These are phyloP conservation scores for Protomyctophum bolini DNA, from an alignment of 2,113 vertebrate genomes.

Conservation along the genomic window DNA sequence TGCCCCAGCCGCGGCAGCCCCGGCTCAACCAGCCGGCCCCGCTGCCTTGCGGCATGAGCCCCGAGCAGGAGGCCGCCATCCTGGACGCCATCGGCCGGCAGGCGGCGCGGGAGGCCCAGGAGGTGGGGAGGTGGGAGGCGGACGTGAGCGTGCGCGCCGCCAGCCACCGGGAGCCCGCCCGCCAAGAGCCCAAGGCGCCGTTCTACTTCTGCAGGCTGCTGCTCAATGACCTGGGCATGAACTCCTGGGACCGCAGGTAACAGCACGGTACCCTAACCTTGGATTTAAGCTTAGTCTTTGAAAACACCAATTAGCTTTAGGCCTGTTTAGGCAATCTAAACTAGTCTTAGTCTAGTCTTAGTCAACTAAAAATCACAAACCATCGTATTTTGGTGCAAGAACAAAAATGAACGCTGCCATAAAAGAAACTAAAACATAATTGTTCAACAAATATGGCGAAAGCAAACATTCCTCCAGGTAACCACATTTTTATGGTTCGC, in stretches of 20 bases:
- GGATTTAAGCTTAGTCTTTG: too few relatives aligned
- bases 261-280: too few relatives aligned
- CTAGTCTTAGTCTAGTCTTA: too few relatives aligned
- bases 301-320: too few relatives aligned
- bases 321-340: too few relatives aligned
- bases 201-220: conserved; percentile 95
- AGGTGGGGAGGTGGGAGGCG: conserved; percentile 71
- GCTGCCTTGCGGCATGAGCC: conserved; percentile 87
- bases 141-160: conserved; percentile 76
- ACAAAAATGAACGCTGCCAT: too few relatives aligned
- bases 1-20: conserved; percentile 82
- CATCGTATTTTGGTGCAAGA: too few relatives aligned
- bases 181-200: conserved; percentile 86
- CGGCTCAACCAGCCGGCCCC: conserved; percentile 88
- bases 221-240: conserved; percentile 95
- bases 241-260: conserved; percentile 98
- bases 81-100: conserved; percentile 84
- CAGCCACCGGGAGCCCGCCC: conserved; percentile 79
- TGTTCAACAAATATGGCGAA: too few relatives aligned
- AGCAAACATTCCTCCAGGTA: too few relatives aligned
- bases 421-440: too few relatives aligned
- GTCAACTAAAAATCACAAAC: too few relatives aligned
- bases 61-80: conserved; percentile 85
- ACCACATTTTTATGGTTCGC: too few relatives aligned
- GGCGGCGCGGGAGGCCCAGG: conserved; percentile 82